phyloP scores from a whole-genome alignment of 2,888 invertebrate species.

The Gryllus longicercus region DNA sequence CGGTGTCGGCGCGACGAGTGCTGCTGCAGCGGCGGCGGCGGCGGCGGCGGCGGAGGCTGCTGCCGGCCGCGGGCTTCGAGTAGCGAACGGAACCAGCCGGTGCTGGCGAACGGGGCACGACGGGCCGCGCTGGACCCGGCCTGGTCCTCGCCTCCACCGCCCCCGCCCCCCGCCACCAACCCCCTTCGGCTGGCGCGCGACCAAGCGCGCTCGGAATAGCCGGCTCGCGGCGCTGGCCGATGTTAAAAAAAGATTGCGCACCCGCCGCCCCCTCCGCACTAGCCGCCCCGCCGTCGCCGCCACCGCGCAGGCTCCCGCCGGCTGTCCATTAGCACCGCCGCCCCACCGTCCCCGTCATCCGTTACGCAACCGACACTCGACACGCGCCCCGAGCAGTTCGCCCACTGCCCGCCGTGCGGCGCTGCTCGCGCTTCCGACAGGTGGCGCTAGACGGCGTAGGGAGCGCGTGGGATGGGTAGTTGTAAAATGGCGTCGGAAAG shows the following conservation, averaged over 20 bases:
- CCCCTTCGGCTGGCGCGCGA: not conserved
- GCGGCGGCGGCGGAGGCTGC: not conserved
- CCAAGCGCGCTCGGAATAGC: conserved; percentile 2
- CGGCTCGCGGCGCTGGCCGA: not conserved
- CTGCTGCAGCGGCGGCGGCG: not conserved
- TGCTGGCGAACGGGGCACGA: not conserved
- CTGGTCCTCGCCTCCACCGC: not conserved
- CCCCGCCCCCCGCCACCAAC: not conserved
- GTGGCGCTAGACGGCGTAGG: too few species aligned
- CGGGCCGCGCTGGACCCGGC: not conserved
- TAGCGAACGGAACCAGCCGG: not conserved
- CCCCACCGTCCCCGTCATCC: not conserved
- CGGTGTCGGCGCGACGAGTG: not conserved
- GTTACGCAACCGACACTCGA: not conserved
- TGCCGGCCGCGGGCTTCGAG: not conserved
- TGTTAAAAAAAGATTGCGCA: not conserved
- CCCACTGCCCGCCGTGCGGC: too few species aligned
- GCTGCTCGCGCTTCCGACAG: too few species aligned
- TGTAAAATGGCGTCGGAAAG: too few species aligned
- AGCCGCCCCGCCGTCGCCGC: not conserved
- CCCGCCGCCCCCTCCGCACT: not conserved
- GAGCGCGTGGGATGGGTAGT: too few species aligned
- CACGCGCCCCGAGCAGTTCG: not conserved
- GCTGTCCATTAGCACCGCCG: too few species aligned
- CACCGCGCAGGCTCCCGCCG: not conserved